A percentile compares a stretch with the other conserved stretches of the same genome.
phyloP scores from a whole-genome alignment of 2,797 vertebrate genomes.

The Acridotheres tristis region DNA sequence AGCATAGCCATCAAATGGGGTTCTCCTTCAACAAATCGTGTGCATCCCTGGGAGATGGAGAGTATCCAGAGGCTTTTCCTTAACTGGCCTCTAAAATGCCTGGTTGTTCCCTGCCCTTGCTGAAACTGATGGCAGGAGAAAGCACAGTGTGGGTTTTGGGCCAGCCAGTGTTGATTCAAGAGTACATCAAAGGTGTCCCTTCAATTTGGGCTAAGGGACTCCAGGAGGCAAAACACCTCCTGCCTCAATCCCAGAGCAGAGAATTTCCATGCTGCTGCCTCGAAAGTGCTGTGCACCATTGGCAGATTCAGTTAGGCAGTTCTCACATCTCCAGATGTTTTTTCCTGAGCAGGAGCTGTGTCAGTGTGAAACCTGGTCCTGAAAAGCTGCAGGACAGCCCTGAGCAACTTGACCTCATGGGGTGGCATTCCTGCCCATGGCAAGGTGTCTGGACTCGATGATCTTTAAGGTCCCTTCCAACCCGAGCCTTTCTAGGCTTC shows the following conservation, averaged over 20 bases:
- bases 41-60: neutral
- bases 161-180: neutral
- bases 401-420: neutral
- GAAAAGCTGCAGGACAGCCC: neutral
- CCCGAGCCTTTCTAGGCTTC: neutral
- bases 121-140: neutral
- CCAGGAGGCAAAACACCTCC: neutral
- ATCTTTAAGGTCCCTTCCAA: neutral
- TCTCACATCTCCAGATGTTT: accelerated
- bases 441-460: neutral
- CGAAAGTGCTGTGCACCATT: accelerated
- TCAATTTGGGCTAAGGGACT: neutral
- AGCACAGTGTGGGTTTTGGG: accelerated
- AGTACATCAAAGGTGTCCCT: neutral
- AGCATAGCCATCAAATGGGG: neutral
- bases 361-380: neutral
- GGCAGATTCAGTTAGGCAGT: neutral
- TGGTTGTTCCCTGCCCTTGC: neutral
- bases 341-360: neutral
- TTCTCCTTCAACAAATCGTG: neutral
- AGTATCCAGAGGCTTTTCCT: neutral
- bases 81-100: neutral
- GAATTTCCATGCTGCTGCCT: neutral
- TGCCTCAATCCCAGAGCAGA: neutral
- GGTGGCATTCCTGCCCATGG: neutral